Evolutionary conservation across 2,113 vertebrate genomes (phyloP), one percentile per base, ranked within the genome.

Genomic region (Tamias sibiricus): DNA sequence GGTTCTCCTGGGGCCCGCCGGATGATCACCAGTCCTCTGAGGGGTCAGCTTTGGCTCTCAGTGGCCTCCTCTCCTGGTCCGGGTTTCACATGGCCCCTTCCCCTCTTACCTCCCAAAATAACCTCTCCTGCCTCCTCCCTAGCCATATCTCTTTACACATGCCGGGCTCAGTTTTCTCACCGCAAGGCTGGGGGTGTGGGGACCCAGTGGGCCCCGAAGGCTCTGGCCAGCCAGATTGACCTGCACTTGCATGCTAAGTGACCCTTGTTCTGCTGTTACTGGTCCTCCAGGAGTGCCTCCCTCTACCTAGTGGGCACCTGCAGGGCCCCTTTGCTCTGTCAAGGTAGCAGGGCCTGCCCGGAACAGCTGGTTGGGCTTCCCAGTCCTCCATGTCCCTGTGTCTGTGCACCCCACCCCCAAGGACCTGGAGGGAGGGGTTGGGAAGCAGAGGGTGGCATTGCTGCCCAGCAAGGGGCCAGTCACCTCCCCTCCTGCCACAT

Each of bases 91-190:
- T 22, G 66, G 77, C 64, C 87, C 72, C 93, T 92, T 92, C 82
- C 96, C 79, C 84, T 93, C 74, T 90, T 77, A 57, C 80, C 94
- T 97, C 97, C 95, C 87, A 95, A 96, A 97, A 97, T 96, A 97
- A 96, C 96, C 40, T 75, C 49, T 52, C 13, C 40, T 40, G 32
- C 66, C 30, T 68, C 14, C 81, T 57, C 32, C 19, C 76, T 8
- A 37, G 49, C 35, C 4, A 0, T 92, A 96, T 97, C 97, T 80
- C 62, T 96, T 97, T 97, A 97, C 97, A 94, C 32, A 57, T 16
- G 17, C 14, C 59, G 28, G 95, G 93, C 89, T 97, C 91, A 81
- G 93, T 83, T 97, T 97, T 96, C 96, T 89, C 57, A 44, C 13
- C 40, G 91, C 28, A 17, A 77, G 68, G 32, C 87, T 90, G 59